Percentiles rank a stretch among this genome's conserved stretches.
These are phyloP conservation scores for Drosophila nigromelanica DNA, from an alignment of 1,140 invertebrate genomes.

Conservation along the genomic window DNA sequence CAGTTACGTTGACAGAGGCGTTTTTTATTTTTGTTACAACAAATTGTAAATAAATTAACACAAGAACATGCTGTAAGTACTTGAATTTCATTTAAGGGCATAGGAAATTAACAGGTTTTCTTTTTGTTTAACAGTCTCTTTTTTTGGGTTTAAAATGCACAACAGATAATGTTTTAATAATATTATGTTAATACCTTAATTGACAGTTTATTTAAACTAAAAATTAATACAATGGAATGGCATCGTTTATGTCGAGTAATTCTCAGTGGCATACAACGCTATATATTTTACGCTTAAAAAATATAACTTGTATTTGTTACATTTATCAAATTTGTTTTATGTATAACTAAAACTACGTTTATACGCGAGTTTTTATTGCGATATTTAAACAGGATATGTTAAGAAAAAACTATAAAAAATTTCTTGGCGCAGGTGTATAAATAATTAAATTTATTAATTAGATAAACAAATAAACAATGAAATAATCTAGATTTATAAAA, in stretches of 20 bases:
- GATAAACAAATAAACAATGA: conserved; percentile 1
- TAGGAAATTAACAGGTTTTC: conserved; percentile 25
- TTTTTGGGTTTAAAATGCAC: conserved; percentile 15
- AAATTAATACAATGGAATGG: conserved; percentile 62
- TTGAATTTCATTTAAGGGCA: conserved; percentile 47
- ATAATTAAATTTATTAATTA: not conserved
- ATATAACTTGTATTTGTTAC: conserved; percentile 4
- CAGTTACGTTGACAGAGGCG: conserved; percentile 21
- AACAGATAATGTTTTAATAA: conserved; percentile 12
- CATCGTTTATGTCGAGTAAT: conserved; percentile 65
- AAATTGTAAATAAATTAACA: conserved; percentile 65
- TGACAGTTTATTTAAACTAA: conserved; percentile 46
- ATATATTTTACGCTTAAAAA: conserved; percentile 46
- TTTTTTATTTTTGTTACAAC: conserved; percentile 52
- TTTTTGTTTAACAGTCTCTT: conserved; percentile 63
- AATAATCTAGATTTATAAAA: not conserved
- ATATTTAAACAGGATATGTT: conserved; percentile 2
- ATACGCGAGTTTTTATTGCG: conserved; percentile 1
- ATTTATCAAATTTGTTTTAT: conserved; percentile 1
- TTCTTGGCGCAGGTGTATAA: not conserved
- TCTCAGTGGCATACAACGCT: conserved; percentile 41
- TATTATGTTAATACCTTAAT: conserved; percentile 44
- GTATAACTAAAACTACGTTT: conserved; percentile 12
- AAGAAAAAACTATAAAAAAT: not conserved
- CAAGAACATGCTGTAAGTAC: conserved; percentile 61